A percentile compares a stretch with the other conserved stretches of the same genome.
phyloP scores from a whole-genome alignment of 2,113 vertebrate species.

The Pomatorhinus ruficollis region DNA sequence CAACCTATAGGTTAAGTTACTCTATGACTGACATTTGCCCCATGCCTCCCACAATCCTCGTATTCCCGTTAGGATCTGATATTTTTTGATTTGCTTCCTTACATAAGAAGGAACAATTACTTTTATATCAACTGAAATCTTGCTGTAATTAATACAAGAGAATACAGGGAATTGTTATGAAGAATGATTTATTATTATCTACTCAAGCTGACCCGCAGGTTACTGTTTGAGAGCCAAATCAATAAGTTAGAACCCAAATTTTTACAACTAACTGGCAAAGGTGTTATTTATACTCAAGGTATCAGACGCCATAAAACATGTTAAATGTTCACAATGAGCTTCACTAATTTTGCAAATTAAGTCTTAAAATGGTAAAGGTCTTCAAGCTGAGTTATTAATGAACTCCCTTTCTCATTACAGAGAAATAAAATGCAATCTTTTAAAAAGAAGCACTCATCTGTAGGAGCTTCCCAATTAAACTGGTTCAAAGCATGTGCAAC shows the following conservation, averaged over 20 bases:
- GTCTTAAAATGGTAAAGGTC: constrained; percentile 63
- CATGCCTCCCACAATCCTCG: not conserved
- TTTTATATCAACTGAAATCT: not conserved
- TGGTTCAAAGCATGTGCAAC: constrained; percentile 60
- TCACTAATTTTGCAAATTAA: constrained; percentile 67
- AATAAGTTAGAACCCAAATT: not conserved
- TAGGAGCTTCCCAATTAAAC: constrained; percentile 75
- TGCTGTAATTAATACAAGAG: not conserved
- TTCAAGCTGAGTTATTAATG: constrained; percentile 65
- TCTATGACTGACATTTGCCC: not conserved
- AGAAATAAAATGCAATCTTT: constrained; percentile 65
- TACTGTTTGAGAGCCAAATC: not conserved
- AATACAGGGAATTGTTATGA: not conserved
- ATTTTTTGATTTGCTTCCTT: not conserved
- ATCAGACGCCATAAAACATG: not conserved
- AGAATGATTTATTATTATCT: not conserved
- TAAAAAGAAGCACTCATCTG: constrained; percentile 67
- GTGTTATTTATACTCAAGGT: constrained; percentile 37
- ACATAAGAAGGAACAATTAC: not conserved
- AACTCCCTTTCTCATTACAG: constrained; percentile 65
- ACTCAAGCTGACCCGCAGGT: not conserved
- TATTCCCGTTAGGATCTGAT: not conserved
- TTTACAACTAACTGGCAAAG: not conserved
- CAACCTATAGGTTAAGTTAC: not conserved
- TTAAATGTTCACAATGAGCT: constrained; percentile 37